Percentiles rank a stretch among this genome's conserved stretches.
These are phyloP conservation scores for Adrianichthys oophorus DNA, from an alignment of 2,797 vertebrate genomes.

Conservation along the genomic window DNA sequence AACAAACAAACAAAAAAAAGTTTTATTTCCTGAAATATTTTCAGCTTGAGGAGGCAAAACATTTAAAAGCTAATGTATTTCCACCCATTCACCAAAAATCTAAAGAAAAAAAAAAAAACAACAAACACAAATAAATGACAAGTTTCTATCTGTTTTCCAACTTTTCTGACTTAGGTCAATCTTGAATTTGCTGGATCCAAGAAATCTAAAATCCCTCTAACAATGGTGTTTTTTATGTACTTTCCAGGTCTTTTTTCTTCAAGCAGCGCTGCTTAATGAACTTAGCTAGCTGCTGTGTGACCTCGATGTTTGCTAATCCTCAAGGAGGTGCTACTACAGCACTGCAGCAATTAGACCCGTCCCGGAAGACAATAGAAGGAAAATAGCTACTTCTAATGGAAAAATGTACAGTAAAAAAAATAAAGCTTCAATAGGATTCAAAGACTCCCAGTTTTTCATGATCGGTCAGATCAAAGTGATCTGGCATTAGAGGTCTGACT, in stretches of 20 bases:
- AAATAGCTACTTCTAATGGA: neutral
- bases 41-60: no score
- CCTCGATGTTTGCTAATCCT: conserved; percentile 2
- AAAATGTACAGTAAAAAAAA: neutral
- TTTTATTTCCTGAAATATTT: no score
- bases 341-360: conserved; percentile 1
- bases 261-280: conserved; percentile 1
- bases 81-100: neutral
- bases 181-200: neutral
- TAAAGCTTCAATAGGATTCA: neutral
- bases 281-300: conserved; percentile 1
- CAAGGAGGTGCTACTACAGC: neutral
- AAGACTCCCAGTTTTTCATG: neutral
- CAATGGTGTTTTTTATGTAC: neutral
- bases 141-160: neutral
- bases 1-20: no score
- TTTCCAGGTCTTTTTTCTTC: neutral
- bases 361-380: neutral
- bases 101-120: neutral
- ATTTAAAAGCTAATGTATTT: no score
- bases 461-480: neutral
- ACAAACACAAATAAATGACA: no score
- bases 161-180: neutral
- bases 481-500: conserved; percentile 3
- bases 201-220: neutral